Base-by-base conservation (phyloP, 64 coral and sea anemone genomes). In the Astreopora myriophthalma region DNA sequence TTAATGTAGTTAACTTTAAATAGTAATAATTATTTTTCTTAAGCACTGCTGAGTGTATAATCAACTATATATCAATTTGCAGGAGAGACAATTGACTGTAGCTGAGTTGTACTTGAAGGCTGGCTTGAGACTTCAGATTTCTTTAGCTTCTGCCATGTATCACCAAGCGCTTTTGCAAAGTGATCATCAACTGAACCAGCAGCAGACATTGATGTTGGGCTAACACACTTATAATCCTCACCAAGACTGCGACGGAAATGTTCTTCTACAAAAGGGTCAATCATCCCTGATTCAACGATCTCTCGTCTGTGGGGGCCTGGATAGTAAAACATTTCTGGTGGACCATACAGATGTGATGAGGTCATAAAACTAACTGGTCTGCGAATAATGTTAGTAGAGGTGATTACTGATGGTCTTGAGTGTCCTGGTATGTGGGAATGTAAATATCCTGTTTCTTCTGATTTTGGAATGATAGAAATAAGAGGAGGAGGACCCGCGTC, bases 201-300 rank as follows among this genome's bases (percentile, higher is more conserved):
- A 34, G 89, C 86, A n/a, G 95, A 88, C 24, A 69, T 93, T 79
- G 78, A 38, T 35, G 67, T 87, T 22, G 95, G 95, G 75, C 87
- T 97, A n/a, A 97, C 95, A 87, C 87, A 88, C 49, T 90, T 94
- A 35, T 97, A 97, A 79, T 97, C 95, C 52, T 88, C 86, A 17
- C 95, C 95, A 30, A 97, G 84, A 58, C 91, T 94, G 20, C 95
- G 72, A 36, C 91, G 82, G 62, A 97, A 97, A 51, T 97, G 95
- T 97, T 97, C 95, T 90, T 97, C 95, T 68, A 97, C 95, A 91
- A 97, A 97, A 65, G 95, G 95, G 79, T 97, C 95, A 90, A 77
- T 76, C 51, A 92, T 92, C 65, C 69, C 71, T 77, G 95, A 93
- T 58, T 90, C 92, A 22, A 97, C 85, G 40, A 94, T 86, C 79